Evolutionary conservation across 2,888 invertebrate species (phyloP).

Genomic region (Hirtodrosophila trivittata): DNA sequence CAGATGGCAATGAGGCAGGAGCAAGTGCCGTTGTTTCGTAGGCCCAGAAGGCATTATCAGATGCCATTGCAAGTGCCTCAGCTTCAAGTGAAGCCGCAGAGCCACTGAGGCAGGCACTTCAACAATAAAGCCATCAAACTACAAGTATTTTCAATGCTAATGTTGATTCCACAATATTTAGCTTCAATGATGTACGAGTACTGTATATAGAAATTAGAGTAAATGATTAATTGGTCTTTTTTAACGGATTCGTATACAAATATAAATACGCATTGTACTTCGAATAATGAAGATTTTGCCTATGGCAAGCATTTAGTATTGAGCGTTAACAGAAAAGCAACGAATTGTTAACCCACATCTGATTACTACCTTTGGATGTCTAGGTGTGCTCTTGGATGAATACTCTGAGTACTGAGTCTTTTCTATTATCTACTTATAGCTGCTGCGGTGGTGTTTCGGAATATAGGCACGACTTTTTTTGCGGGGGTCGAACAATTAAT

Average conservation of each 20-base stretch:
- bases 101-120: conserved; percentile 48
- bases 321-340: conserved; percentile 42
- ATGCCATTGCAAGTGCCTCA: conserved; percentile 54
- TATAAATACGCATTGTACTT: conserved; percentile 6
- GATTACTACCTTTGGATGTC: conserved; percentile 36
- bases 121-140: conserved; percentile 76
- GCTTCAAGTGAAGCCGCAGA: conserved; percentile 9
- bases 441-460: conserved; percentile 40
- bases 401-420: conserved; percentile 32
- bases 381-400: conserved; percentile 49
- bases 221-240: conserved; percentile 70
- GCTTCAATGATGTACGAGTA: conserved; percentile 55
- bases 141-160: conserved; percentile 62
- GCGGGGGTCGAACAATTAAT: too few relatives aligned
- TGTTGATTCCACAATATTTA: conserved; percentile 39
- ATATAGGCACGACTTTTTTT: too few relatives aligned
- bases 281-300: conserved; percentile 34
- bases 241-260: not conserved
- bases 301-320: conserved; percentile 56
- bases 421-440: conserved; percentile 31
- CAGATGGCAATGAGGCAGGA: conserved; percentile 63
- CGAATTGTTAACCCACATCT: conserved; percentile 61
- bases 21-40: conserved; percentile 53
- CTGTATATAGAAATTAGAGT: conserved; percentile 67
- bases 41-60: conserved; percentile 58